phyloP scores from a whole-genome alignment of 2,797 vertebrate species.

The Numenius phaeopus region DNA sequence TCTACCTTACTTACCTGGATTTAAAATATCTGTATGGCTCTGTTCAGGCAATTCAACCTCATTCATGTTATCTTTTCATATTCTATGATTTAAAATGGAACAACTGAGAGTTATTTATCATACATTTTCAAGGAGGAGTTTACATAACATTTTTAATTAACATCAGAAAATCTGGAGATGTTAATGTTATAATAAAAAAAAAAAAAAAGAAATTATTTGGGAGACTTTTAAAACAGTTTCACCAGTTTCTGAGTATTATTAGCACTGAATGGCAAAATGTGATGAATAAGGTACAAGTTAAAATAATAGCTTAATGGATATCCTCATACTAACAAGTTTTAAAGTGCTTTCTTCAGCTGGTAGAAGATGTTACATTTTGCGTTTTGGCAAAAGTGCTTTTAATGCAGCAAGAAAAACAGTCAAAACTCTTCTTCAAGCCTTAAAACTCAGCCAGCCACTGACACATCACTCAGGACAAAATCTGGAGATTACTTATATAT shows the following conservation, averaged over 20 bases:
- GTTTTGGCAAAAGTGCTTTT: not conserved
- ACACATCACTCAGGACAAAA: not conserved
- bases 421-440: not conserved
- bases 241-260: not conserved
- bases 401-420: not conserved
- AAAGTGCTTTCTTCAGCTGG: not conserved
- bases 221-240: not conserved
- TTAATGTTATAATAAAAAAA: not conserved
- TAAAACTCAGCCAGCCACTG: not conserved
- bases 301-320: not conserved
- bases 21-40: not conserved
- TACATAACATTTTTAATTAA: not conserved
- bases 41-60: not conserved
- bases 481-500: not conserved
- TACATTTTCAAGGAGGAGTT: not conserved
- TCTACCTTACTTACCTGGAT: not conserved
- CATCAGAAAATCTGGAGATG: not conserved
- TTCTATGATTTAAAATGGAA: not conserved
- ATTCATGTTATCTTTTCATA: not conserved
- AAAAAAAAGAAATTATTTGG: not conserved
- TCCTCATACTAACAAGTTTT: not conserved
- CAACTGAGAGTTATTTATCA: not conserved
- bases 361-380: not conserved
- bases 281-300: not conserved
- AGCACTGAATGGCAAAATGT: not conserved